Conservation (phyloP, 2,113 vertebrate genomes). For the Furnarius figulus region DNA sequence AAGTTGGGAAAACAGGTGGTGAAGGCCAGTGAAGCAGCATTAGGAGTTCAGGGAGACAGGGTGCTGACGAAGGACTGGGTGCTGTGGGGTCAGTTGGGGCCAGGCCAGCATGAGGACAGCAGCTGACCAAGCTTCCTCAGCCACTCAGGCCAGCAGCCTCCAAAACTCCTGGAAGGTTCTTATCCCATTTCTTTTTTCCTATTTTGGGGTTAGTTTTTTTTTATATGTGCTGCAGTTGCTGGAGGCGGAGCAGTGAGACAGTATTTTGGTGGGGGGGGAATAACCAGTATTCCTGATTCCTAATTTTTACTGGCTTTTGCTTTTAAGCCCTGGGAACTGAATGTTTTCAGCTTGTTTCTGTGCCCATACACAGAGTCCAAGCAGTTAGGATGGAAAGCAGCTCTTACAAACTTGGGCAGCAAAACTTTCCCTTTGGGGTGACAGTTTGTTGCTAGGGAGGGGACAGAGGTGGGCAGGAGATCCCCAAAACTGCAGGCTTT, state of each 20-base stretch:
- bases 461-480: neutral
- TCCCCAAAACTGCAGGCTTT: accelerated
- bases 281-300: no score
- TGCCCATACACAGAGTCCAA: accelerated
- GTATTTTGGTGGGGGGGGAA: neutral
- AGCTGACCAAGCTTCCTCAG: neutral
- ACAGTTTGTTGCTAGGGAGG: neutral
- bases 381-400: neutral
- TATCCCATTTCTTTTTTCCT: neutral
- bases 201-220: neutral
- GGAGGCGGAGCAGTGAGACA: neutral
- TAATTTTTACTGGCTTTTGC: neutral
- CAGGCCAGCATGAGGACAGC: neutral
- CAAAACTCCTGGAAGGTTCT: neutral
- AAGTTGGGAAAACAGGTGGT: neutral
- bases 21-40: accelerated
- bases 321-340: neutral
- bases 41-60: neutral
- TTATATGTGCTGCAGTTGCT: neutral
- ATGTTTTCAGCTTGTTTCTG: neutral
- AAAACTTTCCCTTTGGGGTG: neutral
- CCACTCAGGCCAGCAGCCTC: neutral
- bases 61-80: neutral
- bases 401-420: neutral
- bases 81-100: neutral